Percentiles rank a stretch among this genome's conserved stretches.
phyloP scores from a whole-genome alignment of 2,797 vertebrate species.

The Amniataba percoides region DNA sequence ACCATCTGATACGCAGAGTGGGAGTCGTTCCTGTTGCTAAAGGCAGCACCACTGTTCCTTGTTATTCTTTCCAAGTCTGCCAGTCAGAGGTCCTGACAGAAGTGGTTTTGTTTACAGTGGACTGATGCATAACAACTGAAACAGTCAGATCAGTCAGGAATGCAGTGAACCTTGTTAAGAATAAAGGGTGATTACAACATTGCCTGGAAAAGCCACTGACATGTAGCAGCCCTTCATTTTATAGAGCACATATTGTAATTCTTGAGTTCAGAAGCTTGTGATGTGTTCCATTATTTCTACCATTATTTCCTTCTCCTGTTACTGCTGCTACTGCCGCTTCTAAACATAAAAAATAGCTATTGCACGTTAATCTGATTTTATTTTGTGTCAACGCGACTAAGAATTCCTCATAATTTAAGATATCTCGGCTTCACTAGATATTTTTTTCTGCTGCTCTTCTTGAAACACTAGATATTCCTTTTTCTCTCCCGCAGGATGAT shows the following conservation, averaged over 20 bases:
- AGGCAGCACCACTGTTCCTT: slow-evolving; percentile 54
- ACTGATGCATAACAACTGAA: slow-evolving; percentile 65
- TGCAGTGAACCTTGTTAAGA: slow-evolving; percentile 50
- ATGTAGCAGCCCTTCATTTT: slow-evolving; percentile 38
- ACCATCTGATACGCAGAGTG: slow-evolving; percentile 19
- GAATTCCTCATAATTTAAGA: slow-evolving; percentile 8
- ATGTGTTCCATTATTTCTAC: slow-evolving; percentile 34
- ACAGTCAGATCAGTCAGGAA: slow-evolving; percentile 59
- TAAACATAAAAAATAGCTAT: slow-evolving; percentile 7
- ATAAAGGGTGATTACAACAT: slow-evolving; percentile 41
- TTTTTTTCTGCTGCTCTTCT: neutral
- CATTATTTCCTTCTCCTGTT: neutral
- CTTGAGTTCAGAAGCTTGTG: slow-evolving; percentile 27
- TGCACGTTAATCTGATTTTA: neutral
- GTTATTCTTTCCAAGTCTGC: slow-evolving; percentile 60
- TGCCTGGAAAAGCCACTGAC: slow-evolving; percentile 37
- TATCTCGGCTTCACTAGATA: neutral
- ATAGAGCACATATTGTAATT: slow-evolving; percentile 33
- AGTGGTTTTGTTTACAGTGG: slow-evolving; percentile 68
- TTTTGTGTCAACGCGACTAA: neutral
- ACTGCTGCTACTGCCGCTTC: slow-evolving; percentile 8
- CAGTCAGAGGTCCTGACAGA: slow-evolving; percentile 58
- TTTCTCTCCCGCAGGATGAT: slow-evolving; percentile 88
- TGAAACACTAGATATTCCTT: neutral
- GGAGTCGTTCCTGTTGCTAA: slow-evolving; percentile 15